Evolutionary conservation across 2,113 vertebrate species (phyloP).

Genomic region (Callipepla californica): DNA sequence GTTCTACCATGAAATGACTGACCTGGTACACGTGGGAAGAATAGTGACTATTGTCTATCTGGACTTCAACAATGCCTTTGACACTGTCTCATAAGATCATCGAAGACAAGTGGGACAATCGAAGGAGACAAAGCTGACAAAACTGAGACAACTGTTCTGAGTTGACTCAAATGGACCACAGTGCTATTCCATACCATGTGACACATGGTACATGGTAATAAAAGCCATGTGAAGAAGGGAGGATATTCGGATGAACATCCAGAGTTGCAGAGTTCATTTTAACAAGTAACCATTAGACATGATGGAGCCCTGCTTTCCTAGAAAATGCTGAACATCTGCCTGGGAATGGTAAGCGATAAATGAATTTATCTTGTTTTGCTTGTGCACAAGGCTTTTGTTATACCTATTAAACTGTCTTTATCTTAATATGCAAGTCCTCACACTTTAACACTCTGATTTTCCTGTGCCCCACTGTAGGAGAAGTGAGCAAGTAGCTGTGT

Average conservation of each 20-base stretch:
- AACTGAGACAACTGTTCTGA: no score
- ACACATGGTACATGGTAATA: background rate
- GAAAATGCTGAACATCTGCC: background rate
- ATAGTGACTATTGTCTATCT: background rate
- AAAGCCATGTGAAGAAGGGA: background rate
- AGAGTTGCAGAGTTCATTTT: background rate
- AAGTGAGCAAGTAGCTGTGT: background rate
- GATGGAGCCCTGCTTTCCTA: background rate
- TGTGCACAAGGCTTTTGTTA: background rate
- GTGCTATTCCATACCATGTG: background rate
- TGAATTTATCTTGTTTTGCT: background rate
- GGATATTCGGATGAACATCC: background rate
- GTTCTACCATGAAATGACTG: background rate
- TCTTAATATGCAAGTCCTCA: background rate
- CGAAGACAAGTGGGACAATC: background rate
- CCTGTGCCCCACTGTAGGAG: background rate
- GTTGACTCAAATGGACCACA: background rate
- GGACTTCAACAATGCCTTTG: background rate
- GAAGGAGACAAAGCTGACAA: background rate
- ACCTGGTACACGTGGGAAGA: background rate
- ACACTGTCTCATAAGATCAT: background rate
- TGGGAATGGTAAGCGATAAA: background rate
- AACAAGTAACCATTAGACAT: background rate
- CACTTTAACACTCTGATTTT: background rate
- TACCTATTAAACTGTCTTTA: background rate